A percentile compares a stretch with the other conserved stretches of the same genome.
phyloP scores from a whole-genome alignment of 2,797 vertebrate species.

The Coranthus polyacanthus region DNA sequence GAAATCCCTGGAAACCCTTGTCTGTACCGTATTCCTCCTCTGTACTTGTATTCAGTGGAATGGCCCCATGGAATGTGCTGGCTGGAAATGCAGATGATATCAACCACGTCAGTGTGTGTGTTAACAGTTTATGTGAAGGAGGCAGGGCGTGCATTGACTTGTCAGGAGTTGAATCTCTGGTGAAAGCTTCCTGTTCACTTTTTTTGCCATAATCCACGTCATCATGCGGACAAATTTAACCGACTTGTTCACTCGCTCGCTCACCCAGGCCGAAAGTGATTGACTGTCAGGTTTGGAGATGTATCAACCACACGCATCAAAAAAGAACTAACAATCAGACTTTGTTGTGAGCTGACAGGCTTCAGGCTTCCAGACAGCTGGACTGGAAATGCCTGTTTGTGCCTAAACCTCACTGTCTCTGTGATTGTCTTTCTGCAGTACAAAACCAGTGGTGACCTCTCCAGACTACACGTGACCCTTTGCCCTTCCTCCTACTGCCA shows the following conservation, averaged over 20 bases:
- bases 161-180: constrained; percentile 55
- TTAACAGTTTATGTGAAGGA: constrained; percentile 8
- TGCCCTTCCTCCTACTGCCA: constrained; percentile 26
- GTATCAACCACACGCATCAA: background rate
- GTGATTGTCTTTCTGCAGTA: background rate
- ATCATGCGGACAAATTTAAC: constrained; percentile 9
- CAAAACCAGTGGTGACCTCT: constrained; percentile 41
- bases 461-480: constrained; percentile 25
- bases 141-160: constrained; percentile 31
- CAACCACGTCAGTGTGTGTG: constrained; percentile 28
- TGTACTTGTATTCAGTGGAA: constrained; percentile 33
- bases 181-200: constrained; percentile 32
- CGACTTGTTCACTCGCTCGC: background rate
- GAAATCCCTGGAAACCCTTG: constrained; percentile 14
- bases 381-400: constrained; percentile 20
- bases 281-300: constrained; percentile 5
- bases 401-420: constrained; percentile 15
- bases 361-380: background rate
- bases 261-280: background rate
- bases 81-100: constrained; percentile 66
- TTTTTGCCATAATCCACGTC: background rate
- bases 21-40: constrained; percentile 3
- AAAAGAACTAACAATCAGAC: constrained; percentile 7
- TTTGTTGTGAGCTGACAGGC: background rate
- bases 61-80: constrained; percentile 55